Evolutionary conservation across 2,888 invertebrate species (phyloP), one percentile per base, ranked within the genome.

Genomic region (Calameuta pallipes): DNA sequence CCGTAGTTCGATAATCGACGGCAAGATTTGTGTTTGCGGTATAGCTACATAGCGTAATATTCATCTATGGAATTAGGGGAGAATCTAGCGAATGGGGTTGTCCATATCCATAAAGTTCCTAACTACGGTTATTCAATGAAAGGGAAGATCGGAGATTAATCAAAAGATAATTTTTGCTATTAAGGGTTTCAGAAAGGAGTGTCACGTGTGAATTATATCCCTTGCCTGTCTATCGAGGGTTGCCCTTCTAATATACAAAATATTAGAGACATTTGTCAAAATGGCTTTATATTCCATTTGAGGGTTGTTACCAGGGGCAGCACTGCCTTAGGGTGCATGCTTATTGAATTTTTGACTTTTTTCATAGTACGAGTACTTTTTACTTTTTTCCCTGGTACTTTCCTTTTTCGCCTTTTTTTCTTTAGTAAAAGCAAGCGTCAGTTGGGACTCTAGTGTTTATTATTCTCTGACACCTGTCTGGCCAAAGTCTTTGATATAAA

Each of bases 151-250:
- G 35, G 69, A 85, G 82, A 84, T 86, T 87, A 87, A 88, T 87
- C 83, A 88, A 84, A 87, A 85, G 83, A 84, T 87, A 85, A 87
- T 87, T 85, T 86, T 84, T 83, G 81, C 82, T 86, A 85, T 86
- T 87, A 85, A 83, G 81, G 79, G 75, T 76, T 69, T 79, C 76
- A 76, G 69, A 71, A 15, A 73, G 76, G 56, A 75, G 80, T 80
- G 77, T 75, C 84, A 82, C 76, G 76, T 83, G 83, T 82, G 81
- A 83, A 81, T 85, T 83, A 80, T 80, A 74, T 76, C 68, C 37
- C 41, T 34, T 41, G 78, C 68, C 69, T 11, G 31, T 68, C 69
- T 37, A 31, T 6, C 73, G 71, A 71, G 34, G 31, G 71, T 33
- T 71, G 4, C 4, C 31, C 11, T 33, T 31, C 13, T 33, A 71